These are phyloP conservation scores for Harlomillsia oculata DNA, from an alignment of 1,140 invertebrate species.

Conservation along the genomic window DNA sequence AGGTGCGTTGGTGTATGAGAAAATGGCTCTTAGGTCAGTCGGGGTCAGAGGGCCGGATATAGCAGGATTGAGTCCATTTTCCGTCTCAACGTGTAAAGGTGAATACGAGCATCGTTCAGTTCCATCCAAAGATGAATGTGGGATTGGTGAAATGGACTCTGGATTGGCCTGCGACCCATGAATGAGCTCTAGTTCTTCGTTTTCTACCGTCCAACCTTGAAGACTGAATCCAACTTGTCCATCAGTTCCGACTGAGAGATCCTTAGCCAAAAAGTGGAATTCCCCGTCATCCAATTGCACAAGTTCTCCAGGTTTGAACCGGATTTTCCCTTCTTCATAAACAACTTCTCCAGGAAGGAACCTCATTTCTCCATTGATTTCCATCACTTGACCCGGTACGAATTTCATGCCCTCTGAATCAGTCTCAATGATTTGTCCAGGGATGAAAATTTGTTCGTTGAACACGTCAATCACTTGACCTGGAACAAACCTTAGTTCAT, in stretches of 20 bases:
- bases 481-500: constrained; percentile 49
- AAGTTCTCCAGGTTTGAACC: background rate
- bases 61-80: background rate
- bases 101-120: background rate
- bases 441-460: constrained; percentile 32
- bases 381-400: constrained; percentile 5
- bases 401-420: background rate
- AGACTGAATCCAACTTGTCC: background rate
- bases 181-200: background rate
- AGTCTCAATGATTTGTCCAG: constrained; percentile 1
- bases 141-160: background rate
- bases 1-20: no score
- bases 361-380: background rate
- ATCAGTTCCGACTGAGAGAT: no score
- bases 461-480: constrained; percentile 61
- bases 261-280: no score
- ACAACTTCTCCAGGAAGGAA: constrained; percentile 6
- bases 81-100: background rate
- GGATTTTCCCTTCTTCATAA: background rate
- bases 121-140: background rate
- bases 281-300: constrained; percentile 3
- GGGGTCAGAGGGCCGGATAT: background rate
- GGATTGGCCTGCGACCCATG: background rate
- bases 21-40: no score
- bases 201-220: background rate